Base-by-base conservation (phyloP, 2,888 invertebrate genomes). In the Zygaena filipendulae region DNA sequence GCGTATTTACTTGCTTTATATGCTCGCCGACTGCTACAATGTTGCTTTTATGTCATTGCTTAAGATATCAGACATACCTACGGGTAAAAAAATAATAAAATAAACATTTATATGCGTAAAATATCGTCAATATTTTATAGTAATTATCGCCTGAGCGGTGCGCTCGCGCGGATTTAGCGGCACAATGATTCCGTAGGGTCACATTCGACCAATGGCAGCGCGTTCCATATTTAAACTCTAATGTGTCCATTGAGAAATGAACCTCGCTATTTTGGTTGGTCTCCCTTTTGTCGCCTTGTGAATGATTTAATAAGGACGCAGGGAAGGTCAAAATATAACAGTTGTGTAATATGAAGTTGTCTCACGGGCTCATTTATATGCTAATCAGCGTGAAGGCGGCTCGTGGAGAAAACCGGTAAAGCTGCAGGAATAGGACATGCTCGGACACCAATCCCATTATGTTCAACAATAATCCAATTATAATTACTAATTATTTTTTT, bases 281-380 rank as follows among this genome's bases (percentile, higher is more conserved):
- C 10, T n/a, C 11, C 16, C 23, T 27, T 37, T 33, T 24, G 25
- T 14, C 27, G 14, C 37, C 38, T 34, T 35, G 34, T 7, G 25
- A 41, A 29, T 16, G 23, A 25, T 21, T n/a, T 7, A 25, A 4
- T 24, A 35, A 29, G 43, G 42, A 40, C 34, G 43, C 29, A 41
- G 41, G 46, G 44, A 11, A 45, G 64, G 31, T 58, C 60, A 31
- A 13, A 21, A 36, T 50, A 49, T 12, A 38, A 13, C 63, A 61
- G 71, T 48, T 39, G 47, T 42, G 38, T 58, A 49, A 49, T 71
- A 79, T 74, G 61, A 69, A 75, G 74, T 71, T 67, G 72, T 75
- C 62, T 71, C 52, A 7, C 58, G 40, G 54, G 60, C 68, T 77
- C 70, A 74, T 77, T 75, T 75, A 75, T 74, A 79, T 77, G 74